Evolutionary conservation across 1,140 invertebrate species (phyloP).

Genomic region (Colletes gigas): DNA sequence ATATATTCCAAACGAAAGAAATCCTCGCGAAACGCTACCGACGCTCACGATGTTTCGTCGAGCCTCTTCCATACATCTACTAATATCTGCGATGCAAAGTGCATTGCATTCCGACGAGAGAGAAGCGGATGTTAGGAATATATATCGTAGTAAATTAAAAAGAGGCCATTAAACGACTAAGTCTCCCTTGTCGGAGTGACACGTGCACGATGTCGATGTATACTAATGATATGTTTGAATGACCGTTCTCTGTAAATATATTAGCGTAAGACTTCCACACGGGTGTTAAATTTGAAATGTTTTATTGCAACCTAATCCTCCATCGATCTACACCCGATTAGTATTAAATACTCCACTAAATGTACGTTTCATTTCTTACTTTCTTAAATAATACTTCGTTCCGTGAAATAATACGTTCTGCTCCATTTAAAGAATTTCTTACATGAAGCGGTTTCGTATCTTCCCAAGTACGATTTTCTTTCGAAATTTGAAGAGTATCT

Average conservation of each 20-base stretch:
- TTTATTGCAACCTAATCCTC: slow-evolving; percentile 39
- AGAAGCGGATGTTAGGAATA: not conserved
- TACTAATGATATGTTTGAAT: slow-evolving; percentile 69
- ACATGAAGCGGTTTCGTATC: slow-evolving; percentile 74
- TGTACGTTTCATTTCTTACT: slow-evolving; percentile 50
- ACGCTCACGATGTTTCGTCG: slow-evolving; percentile 47
- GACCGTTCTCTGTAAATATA: slow-evolving; percentile 74
- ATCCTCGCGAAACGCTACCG: slow-evolving; percentile 42
- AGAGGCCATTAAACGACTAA: not conserved
- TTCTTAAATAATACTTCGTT: slow-evolving; percentile 65
- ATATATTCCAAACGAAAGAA: slow-evolving; percentile 53
- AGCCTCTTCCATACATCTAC: slow-evolving; percentile 59
- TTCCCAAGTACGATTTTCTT: slow-evolving; percentile 81
- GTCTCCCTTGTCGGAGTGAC: slow-evolving; percentile 45
- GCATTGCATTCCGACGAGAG: slow-evolving; percentile 37
- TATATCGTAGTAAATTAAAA: not conserved
- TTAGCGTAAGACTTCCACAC: slow-evolving; percentile 67
- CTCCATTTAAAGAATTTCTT: slow-evolving; percentile 1
- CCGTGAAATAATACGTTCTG: slow-evolving; percentile 7
- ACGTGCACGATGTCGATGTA: slow-evolving; percentile 64
- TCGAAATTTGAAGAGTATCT: slow-evolving; percentile 85
- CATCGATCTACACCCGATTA: slow-evolving; percentile 1
- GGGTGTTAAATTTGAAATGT: slow-evolving; percentile 49
- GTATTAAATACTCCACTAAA: slow-evolving; percentile 17
- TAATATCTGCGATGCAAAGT: slow-evolving; percentile 52